These are phyloP conservation scores for Nannoperca australis DNA, from an alignment of 2,797 vertebrate genomes.

Conservation along the genomic window DNA sequence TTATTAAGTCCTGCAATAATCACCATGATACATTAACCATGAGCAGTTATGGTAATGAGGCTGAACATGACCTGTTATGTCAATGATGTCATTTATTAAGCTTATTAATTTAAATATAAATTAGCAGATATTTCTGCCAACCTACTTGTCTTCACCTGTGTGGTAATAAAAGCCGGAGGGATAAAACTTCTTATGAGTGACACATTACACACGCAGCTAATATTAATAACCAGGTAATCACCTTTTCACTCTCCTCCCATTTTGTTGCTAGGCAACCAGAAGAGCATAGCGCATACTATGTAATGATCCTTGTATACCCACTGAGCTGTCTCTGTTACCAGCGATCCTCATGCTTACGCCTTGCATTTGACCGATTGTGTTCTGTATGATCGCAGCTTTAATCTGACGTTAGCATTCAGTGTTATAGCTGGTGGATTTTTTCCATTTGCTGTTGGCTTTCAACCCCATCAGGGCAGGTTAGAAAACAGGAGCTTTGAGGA, in stretches of 20 bases:
- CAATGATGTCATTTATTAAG: constrained; percentile 63
- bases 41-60: constrained; percentile 57
- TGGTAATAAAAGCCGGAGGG: constrained; percentile 42
- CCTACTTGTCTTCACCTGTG: constrained; percentile 48
- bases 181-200: constrained; percentile 29
- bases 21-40: constrained; percentile 57
- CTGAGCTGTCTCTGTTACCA: constrained; percentile 32
- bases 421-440: constrained; percentile 8
- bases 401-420: constrained; percentile 15
- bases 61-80: constrained; percentile 49
- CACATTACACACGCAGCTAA: background rate
- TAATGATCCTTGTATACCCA: constrained; percentile 34
- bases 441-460: constrained; percentile 24
- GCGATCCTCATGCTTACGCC: constrained; percentile 3
- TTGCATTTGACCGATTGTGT: constrained; percentile 11
- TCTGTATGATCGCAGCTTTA: background rate
- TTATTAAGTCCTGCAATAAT: constrained; percentile 55
- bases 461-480: constrained; percentile 21
- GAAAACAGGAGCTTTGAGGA: constrained; percentile 16
- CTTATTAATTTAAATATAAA: constrained; percentile 55
- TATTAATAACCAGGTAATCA: constrained; percentile 2
- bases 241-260: constrained; percentile 31
- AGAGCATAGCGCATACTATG: constrained; percentile 30
- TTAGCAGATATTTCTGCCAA: constrained; percentile 43
- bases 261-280: constrained; percentile 76